phyloP scores from a whole-genome alignment of 2,888 invertebrate genomes.

The Lottia scabra region DNA sequence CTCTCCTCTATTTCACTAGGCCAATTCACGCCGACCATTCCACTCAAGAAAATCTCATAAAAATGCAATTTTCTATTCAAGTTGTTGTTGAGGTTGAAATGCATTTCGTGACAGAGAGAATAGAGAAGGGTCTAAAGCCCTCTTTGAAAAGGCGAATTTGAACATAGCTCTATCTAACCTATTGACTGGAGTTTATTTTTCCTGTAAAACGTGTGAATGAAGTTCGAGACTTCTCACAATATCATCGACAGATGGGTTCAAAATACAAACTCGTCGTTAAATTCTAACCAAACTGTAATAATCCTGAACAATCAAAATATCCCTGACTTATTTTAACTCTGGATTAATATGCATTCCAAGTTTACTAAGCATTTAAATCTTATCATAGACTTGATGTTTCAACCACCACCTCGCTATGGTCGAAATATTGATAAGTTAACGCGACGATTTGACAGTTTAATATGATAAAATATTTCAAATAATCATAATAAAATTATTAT shows the following conservation, averaged over 20 bases:
- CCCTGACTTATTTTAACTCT: not conserved
- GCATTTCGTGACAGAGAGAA: conserved; percentile 27
- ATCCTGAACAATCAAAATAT: not conserved
- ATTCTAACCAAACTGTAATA: too few species aligned
- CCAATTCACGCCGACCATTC: not conserved
- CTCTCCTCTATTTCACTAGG: not conserved
- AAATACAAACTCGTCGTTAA: not conserved
- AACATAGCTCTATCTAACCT: conserved; percentile 10
- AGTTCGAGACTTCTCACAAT: not conserved
- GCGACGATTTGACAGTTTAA: too few species aligned
- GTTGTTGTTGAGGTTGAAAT: conserved; percentile 20
- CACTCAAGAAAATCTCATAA: conserved; percentile 22
- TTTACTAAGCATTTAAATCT: not conserved
- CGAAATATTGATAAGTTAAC: too few species aligned
- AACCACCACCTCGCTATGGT: too few species aligned
- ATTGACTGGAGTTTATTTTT: conserved; percentile 22
- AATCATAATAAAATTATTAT: too few species aligned
- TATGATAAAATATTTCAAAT: too few species aligned
- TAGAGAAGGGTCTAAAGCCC: conserved; percentile 1
- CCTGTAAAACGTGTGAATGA: conserved; percentile 23
- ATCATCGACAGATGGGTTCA: conserved; percentile 18
- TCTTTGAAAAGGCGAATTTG: not conserved
- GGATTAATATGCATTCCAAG: not conserved
- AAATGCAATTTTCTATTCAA: conserved; percentile 33
- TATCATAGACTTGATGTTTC: too few species aligned